Conservation (phyloP, 2,888 invertebrate species). For the Troilus luridus region DNA sequence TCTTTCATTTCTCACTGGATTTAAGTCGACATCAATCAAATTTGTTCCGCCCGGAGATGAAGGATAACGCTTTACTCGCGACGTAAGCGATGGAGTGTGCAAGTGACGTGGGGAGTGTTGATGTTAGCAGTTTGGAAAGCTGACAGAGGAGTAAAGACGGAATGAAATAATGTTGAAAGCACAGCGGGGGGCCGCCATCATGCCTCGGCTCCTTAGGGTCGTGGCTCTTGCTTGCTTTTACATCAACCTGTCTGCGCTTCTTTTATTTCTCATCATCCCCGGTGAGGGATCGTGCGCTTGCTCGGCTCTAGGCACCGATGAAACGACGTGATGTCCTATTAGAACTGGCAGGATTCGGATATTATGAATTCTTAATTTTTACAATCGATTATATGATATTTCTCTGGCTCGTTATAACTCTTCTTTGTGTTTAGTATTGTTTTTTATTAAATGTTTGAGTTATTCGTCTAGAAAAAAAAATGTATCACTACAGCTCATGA, state of each 20-base stretch:
- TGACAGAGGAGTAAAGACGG: conserved; percentile 7
- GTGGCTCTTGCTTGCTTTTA: not conserved
- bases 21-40: not conserved
- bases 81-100: conserved; percentile 1
- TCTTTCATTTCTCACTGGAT: not conserved
- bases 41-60: not conserved
- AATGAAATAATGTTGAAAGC: conserved; percentile 20
- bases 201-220: conserved; percentile 7
- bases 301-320: not conserved
- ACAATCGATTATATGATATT: not conserved
- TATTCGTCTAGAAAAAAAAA: no score
- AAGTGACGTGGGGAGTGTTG: conserved; percentile 36
- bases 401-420: not conserved
- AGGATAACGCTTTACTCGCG: not conserved
- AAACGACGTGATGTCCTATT: conserved; percentile 29
- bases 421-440: not conserved
- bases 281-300: conserved; percentile 15
- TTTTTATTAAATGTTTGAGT: not conserved
- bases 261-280: conserved; percentile 27
- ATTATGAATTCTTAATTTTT: not conserved
- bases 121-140: conserved; percentile 27
- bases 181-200: conserved; percentile 28
- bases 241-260: conserved; percentile 32
- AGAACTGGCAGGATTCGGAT: not conserved
- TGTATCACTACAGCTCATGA: no score